A percentile compares a stretch with the other conserved stretches of the same genome.
Conservation (phyloP, 1,140 invertebrate genomes). For the Drosophila athabasca region DNA sequence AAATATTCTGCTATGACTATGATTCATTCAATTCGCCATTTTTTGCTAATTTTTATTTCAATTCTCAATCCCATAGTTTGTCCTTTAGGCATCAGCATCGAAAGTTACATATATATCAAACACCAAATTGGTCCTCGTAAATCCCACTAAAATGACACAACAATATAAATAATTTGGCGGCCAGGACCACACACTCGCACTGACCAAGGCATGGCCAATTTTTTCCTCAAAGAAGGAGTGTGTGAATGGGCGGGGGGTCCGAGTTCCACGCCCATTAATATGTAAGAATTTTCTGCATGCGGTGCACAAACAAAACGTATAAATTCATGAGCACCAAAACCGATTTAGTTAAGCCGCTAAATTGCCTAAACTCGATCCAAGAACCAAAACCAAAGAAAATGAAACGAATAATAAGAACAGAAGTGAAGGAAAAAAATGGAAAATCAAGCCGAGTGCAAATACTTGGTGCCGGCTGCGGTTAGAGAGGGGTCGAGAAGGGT, state of each 20-base stretch:
- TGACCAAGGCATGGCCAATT: conserved; percentile 1
- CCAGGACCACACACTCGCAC: conserved; percentile 5
- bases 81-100: not conserved
- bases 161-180: conserved; percentile 61
- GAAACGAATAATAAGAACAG: conserved; percentile 15
- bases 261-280: conserved; percentile 41
- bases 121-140: conserved; percentile 47
- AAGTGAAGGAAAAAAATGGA: conserved; percentile 49
- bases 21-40: too few relatives aligned
- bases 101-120: conserved; percentile 40
- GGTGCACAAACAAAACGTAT: conserved; percentile 79
- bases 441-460: conserved; percentile 74
- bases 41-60: too few relatives aligned
- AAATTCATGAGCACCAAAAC: conserved; percentile 74
- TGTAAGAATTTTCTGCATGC: conserved; percentile 71
- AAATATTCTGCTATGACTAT: too few relatives aligned
- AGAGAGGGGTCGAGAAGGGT: not conserved
- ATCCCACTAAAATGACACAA: conserved; percentile 61
- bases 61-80: too few relatives aligned
- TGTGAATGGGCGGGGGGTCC: conserved; percentile 3
- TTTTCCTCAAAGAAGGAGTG: conserved; percentile 2
- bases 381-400: conserved; percentile 20
- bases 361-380: conserved; percentile 75
- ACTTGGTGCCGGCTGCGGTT: conserved; percentile 34
- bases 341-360: conserved; percentile 79